Conservation (phyloP, 1,140 invertebrate genomes). For the Lerema accius region DNA sequence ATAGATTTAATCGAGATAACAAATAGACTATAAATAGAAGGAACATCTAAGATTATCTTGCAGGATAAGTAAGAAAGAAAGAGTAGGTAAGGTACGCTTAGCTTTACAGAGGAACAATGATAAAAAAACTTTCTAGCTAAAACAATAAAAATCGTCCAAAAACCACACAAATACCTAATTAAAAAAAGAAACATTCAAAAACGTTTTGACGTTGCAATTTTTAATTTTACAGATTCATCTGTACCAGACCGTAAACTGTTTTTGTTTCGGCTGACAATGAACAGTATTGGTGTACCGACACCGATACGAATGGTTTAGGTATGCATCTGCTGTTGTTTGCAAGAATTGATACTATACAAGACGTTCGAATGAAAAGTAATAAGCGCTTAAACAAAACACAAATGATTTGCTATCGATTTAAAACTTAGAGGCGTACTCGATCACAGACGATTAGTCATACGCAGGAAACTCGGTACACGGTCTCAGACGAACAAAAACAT, state of each 20-base stretch:
- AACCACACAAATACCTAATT: neutral
- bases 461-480: conserved; percentile 40
- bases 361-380: conserved; percentile 25
- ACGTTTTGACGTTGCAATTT: neutral
- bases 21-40: too few relatives aligned
- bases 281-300: too few relatives aligned
- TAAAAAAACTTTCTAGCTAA: too few relatives aligned
- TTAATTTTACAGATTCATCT: neutral
- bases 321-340: neutral
- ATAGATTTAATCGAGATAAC: neutral
- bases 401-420: conserved; percentile 55
- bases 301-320: neutral
- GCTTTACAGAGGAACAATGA: too few relatives aligned
- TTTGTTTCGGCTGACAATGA: too few relatives aligned
- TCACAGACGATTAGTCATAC: conserved; percentile 56
- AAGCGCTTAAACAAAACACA: conserved; percentile 45
- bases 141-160: neutral
- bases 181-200: neutral
- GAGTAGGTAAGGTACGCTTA: too few relatives aligned
- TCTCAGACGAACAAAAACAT: conserved; percentile 35
- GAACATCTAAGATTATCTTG: too few relatives aligned
- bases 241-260: neutral
- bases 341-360: neutral
- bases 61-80: too few relatives aligned
- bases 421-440: conserved; percentile 45